Evolutionary conservation across 1,140 invertebrate genomes (phyloP).

Genomic region (Antheraea mylitta): DNA sequence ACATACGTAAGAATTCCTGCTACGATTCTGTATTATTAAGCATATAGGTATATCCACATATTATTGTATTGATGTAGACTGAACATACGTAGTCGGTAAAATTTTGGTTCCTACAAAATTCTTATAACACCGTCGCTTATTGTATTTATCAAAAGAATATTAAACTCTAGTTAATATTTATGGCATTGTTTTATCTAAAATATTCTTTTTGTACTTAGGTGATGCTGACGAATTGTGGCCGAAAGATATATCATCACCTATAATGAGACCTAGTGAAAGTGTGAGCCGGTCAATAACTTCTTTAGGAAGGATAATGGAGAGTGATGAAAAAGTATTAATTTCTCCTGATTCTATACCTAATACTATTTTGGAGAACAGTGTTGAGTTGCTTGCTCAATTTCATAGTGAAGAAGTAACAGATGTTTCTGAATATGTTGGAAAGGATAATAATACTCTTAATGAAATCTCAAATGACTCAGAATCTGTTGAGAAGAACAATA

Average conservation of each 20-base stretch:
- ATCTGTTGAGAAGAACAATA: background rate
- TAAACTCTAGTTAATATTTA: background rate
- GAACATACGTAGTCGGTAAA: no score
- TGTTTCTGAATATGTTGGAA: background rate
- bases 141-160: background rate
- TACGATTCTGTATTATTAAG: no score
- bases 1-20: no score
- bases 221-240: slow-evolving; percentile 61
- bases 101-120: no score
- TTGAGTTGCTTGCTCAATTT: background rate
- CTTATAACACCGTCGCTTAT: no score
- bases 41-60: no score
- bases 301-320: slow-evolving; percentile 52
- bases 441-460: background rate
- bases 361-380: background rate
- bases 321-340: slow-evolving; percentile 36
- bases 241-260: slow-evolving; percentile 29
- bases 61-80: no score
- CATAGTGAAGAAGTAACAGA: background rate
- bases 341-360: slow-evolving; percentile 2
- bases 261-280: slow-evolving; percentile 43
- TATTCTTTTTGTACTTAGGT: slow-evolving; percentile 29
- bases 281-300: slow-evolving; percentile 56
- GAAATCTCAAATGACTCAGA: background rate
- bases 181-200: background rate